A percentile compares a stretch with the other conserved stretches of the same genome.
Evolutionary conservation across 2,797 vertebrate species (phyloP).

Genomic region (Coracias cyanogaster): DNA sequence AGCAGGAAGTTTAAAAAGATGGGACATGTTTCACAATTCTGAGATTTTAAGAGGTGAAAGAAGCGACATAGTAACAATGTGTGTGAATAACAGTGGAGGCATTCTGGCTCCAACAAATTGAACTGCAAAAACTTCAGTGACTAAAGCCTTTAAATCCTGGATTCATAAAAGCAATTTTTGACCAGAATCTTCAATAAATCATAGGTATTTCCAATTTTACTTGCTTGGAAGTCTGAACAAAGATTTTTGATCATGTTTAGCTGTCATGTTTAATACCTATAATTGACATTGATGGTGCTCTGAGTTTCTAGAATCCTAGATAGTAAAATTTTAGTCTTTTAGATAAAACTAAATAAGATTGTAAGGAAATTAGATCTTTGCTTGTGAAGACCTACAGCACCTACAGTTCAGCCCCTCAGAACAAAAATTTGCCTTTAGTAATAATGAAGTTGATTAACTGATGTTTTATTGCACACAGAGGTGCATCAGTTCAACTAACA

Average conservation of each 20-base stretch:
- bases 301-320: neutral
- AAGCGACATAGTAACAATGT: neutral
- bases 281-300: neutral
- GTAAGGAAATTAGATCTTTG: neutral
- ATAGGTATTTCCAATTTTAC: neutral
- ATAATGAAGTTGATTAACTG: neutral
- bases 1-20: neutral
- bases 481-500: neutral
- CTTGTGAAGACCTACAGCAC: neutral
- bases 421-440: neutral
- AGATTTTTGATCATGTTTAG: neutral
- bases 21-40: fast-evolving
- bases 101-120: neutral
- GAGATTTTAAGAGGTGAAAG: neutral
- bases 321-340: neutral
- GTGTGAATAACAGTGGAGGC: neutral
- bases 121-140: neutral
- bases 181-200: neutral
- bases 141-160: neutral
- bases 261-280: neutral
- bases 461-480: neutral
- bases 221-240: neutral
- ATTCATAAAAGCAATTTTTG: neutral
- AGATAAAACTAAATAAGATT: neutral
- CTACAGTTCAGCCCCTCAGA: neutral